phyloP scores from a whole-genome alignment of 2,888 invertebrate genomes.

The Dysmachus trigonus region DNA sequence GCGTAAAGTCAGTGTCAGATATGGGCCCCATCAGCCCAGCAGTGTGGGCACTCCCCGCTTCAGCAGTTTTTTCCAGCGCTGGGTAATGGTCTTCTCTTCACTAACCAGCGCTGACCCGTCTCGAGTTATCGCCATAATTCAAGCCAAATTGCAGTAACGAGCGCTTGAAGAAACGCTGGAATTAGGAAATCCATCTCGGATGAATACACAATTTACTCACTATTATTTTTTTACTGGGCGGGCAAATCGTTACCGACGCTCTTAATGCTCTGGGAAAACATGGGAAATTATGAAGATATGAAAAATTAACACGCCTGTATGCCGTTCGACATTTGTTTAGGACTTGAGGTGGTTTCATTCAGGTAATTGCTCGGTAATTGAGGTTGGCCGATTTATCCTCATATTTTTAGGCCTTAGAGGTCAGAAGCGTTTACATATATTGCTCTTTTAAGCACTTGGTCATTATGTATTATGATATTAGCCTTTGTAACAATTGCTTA shows the following conservation, averaged over 20 bases:
- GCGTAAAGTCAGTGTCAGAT: constrained; percentile 11
- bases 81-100: not conserved
- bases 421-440: not conserved
- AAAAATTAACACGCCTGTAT: not conserved
- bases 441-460: not conserved
- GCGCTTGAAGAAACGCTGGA: not conserved
- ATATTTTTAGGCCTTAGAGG: not conserved
- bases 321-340: not conserved
- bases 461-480: not conserved
- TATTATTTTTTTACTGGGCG: not conserved
- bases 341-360: not conserved
- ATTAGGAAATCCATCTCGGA: constrained; percentile 15
- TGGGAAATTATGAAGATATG: not conserved
- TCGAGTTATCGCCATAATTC: constrained; percentile 7
- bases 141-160: constrained; percentile 12
- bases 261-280: not conserved
- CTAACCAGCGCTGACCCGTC: not conserved
- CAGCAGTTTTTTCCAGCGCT: not conserved
- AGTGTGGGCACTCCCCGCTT: not conserved
- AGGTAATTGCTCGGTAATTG: not conserved
- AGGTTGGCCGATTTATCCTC: not conserved
- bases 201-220: constrained; percentile 15
- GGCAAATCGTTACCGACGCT: not conserved
- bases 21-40: not conserved
- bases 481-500: not conserved